phyloP scores from a whole-genome alignment of 1,140 invertebrate genomes.

The Bradynema listronoti region DNA sequence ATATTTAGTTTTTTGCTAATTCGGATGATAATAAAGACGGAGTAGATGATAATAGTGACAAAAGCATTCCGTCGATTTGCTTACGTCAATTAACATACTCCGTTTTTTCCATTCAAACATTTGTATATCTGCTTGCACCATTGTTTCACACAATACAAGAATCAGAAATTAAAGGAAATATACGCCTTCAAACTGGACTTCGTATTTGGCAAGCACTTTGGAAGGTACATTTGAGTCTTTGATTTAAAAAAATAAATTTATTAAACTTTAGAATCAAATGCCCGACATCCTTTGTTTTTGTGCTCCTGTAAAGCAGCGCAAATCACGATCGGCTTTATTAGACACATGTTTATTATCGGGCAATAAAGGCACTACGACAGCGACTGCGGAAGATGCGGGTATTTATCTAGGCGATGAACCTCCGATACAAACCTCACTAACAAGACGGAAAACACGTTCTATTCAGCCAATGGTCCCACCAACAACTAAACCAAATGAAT shows the following conservation, averaged over 20 bases:
- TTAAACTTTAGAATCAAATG: slow-evolving; percentile 68
- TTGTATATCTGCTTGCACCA: slow-evolving; percentile 92
- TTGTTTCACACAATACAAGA: slow-evolving; percentile 85
- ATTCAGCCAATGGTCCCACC: too few species aligned
- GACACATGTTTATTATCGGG: too few species aligned
- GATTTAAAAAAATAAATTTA: slow-evolving; percentile 13
- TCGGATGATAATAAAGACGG: slow-evolving; percentile 10
- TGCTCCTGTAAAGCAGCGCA: slow-evolving; percentile 73
- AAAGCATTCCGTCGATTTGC: slow-evolving; percentile 15
- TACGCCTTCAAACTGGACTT: slow-evolving; percentile 88
- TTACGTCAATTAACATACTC: slow-evolving; percentile 84
- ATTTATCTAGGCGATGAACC: slow-evolving; percentile 67
- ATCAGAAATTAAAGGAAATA: slow-evolving; percentile 86
- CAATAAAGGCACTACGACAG: too few species aligned
- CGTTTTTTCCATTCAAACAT: slow-evolving; percentile 84
- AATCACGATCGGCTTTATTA: too few species aligned
- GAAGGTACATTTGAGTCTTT: slow-evolving; percentile 56
- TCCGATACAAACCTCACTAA: too few species aligned
- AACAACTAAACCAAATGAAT: too few species aligned
- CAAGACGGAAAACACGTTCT: too few species aligned
- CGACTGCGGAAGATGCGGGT: slow-evolving; percentile 49
- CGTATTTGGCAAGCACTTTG: slow-evolving; percentile 94
- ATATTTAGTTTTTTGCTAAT: neutral
- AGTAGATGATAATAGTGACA: neutral
- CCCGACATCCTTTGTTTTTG: slow-evolving; percentile 87